These are phyloP conservation scores for Rhabdophis nuchalis DNA, from an alignment of 2,797 vertebrate genomes.

Conservation along the genomic window DNA sequence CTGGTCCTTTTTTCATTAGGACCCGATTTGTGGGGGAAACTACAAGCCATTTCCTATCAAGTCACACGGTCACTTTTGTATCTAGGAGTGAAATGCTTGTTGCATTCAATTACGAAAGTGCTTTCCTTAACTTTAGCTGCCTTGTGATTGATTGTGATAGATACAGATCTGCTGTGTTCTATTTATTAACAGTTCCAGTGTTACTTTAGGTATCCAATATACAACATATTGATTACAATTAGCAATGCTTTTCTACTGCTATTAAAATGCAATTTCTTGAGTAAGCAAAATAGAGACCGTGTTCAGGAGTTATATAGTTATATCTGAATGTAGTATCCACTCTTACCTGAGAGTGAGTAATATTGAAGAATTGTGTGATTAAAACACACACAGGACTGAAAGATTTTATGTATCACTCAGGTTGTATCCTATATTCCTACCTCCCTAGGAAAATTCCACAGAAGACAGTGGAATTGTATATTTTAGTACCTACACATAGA, in stretches of 20 bases:
- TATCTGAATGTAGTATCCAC: not conserved
- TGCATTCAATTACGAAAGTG: constrained; percentile 22
- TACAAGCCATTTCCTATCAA: constrained; percentile 16
- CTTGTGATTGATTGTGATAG: constrained; percentile 6
- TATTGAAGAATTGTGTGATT: not conserved
- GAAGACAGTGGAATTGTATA: not conserved
- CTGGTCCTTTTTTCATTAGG: constrained; percentile 3
- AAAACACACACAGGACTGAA: not conserved
- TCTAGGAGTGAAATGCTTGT: constrained; percentile 6
- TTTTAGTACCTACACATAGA: not conserved
- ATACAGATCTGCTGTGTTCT: not conserved
- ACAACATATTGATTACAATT: not conserved
- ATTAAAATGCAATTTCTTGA: not conserved
- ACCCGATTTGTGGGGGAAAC: not conserved
- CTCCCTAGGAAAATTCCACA: not conserved
- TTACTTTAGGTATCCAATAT: not conserved
- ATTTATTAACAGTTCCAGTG: constrained; percentile 21
- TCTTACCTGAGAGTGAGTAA: not conserved
- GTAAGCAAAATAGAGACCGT: not conserved
- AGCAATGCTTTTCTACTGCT: not conserved
- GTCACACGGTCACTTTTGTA: not conserved
- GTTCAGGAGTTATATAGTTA: not conserved
- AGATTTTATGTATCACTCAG: not conserved
- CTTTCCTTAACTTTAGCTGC: constrained; percentile 11
- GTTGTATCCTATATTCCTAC: not conserved